Conservation (phyloP, 2,797 vertebrate species). For the Schizopygopsis pylzovi region DNA sequence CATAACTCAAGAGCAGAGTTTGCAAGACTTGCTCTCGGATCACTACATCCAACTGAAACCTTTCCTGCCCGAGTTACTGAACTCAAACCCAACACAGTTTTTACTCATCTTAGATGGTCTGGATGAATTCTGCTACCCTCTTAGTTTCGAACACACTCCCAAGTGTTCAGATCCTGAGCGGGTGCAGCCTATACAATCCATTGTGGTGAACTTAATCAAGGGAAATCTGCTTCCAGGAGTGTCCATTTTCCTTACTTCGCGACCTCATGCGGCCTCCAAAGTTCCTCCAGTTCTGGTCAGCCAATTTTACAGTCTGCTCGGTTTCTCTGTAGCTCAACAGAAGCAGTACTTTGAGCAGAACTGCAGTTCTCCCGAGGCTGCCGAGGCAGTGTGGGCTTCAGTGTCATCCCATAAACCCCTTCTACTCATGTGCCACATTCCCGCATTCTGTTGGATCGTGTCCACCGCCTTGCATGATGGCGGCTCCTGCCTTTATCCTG, state of each 20-base stretch:
- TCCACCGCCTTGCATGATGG: conserved; percentile 61
- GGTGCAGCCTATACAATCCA: conserved; percentile 50
- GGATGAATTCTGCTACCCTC: conserved; percentile 64
- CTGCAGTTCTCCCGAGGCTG: conserved; percentile 46
- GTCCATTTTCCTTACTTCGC: conserved; percentile 63
- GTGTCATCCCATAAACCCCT: conserved; percentile 63
- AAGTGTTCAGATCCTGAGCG: conserved; percentile 67
- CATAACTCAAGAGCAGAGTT: conserved; percentile 58
- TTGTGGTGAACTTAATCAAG: conserved; percentile 67
- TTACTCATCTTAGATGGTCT: conserved; percentile 66
- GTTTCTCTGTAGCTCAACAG: conserved; percentile 64
- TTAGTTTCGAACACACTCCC: conserved; percentile 64
- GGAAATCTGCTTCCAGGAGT: conserved; percentile 62
- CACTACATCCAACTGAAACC: conserved; percentile 66
- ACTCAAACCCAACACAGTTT: conserved; percentile 52
- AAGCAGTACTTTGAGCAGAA: conserved; percentile 61
- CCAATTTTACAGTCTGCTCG: conserved; percentile 61
- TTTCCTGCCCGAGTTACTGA: conserved; percentile 54
- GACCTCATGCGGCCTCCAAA: conserved; percentile 64
- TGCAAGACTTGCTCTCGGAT: conserved; percentile 59
- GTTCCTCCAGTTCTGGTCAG: conserved; percentile 60
- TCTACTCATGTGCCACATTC: conserved; percentile 68
- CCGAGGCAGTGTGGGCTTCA: conserved; percentile 56
- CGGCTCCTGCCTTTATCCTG: conserved; percentile 39
- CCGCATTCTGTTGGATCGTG: conserved; percentile 69